These are phyloP conservation scores for Pristionchus arcanus DNA, from an alignment of 2,888 invertebrate genomes.

Conservation along the genomic window DNA sequence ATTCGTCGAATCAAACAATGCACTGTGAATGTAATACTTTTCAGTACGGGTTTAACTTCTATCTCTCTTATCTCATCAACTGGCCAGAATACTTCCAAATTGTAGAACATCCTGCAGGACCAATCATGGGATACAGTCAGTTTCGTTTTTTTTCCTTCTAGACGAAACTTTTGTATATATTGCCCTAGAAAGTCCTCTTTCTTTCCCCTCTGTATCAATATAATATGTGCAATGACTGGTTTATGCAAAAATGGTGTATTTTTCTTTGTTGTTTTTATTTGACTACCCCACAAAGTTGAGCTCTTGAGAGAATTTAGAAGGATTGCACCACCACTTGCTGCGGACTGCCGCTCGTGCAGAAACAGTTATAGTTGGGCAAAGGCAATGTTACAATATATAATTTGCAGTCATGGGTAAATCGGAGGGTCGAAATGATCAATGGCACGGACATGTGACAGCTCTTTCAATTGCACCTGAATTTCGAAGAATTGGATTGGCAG, in stretches of 20 bases:
- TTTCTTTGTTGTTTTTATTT: no score
- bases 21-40: neutral
- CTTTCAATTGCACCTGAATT: conserved; percentile 96
- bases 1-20: no score
- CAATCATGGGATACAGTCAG: conserved; percentile 99
- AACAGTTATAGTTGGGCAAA: neutral
- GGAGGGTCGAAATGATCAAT: conserved; percentile 94
- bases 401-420: conserved; percentile 97
- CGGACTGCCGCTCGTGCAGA: no score
- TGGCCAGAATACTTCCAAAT: conserved; percentile 99
- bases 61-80: conserved; percentile 96
- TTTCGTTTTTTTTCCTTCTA: conserved; percentile 68
- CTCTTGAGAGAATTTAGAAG: no score
- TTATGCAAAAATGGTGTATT: no score
- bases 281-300: no score
- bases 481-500: conserved; percentile 92
- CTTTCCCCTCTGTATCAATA: no score
- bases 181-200: no score
- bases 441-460: conserved; percentile 99
- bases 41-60: conserved; percentile 85
- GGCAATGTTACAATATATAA: neutral
- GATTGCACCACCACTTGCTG: no score
- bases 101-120: conserved; percentile 94
- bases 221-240: no score
- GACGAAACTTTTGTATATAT: no score